Base-by-base conservation (phyloP, 2,797 vertebrate genomes). In the Pseudotriccus pelzelni region DNA sequence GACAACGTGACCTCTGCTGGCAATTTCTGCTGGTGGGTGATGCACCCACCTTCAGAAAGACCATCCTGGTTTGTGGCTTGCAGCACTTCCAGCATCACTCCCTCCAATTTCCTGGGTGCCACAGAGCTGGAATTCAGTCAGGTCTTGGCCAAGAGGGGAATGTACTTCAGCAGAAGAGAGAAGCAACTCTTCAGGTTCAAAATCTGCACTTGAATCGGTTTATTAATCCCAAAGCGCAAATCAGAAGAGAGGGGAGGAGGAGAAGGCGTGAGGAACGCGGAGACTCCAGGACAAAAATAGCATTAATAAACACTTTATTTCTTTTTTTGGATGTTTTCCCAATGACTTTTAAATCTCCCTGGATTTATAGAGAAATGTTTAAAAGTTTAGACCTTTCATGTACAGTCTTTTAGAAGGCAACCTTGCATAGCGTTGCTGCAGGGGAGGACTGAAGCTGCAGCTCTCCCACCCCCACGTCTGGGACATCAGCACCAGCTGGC, bases 291-390 rank as follows among this genome's bases (percentile, higher is more conserved):
- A 81, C 27, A 74, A 82, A 95, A 91, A 89, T 47, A 96, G 66
- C 53, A 23, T 62, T 84, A 46, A 91, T 92, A 94, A 96, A 94
- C 86, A 86, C 52, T 80, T 89, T 22, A 13, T 94, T 73, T 79
- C 24, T 91, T 60, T 62, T 62, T 80, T n/a, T 85, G 68, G 82
- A 47, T 25, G 27, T 53, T 84, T 90, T 94, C 88, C 83, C 88
- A 87, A 86, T 23, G 41, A 85, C 72, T 96, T 88, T 72, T 69
- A 90, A 93, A 69, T 76, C 68, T 91, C 93, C 62, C 15, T 46
- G 37, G 77, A 36, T 67, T 84, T 91, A 44, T 0, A 83, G 63
- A 66, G 44, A 14, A 18, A 25, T 52, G 30, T 52, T 52, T 12
- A 50, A 13, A 28, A 34, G 5, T 50, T 68, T 55, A 14, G 55